A percentile compares a stretch with the other conserved stretches of the same genome.
Evolutionary conservation across 2,888 invertebrate species (phyloP).

Genomic region (Margaritifera margaritifera): DNA sequence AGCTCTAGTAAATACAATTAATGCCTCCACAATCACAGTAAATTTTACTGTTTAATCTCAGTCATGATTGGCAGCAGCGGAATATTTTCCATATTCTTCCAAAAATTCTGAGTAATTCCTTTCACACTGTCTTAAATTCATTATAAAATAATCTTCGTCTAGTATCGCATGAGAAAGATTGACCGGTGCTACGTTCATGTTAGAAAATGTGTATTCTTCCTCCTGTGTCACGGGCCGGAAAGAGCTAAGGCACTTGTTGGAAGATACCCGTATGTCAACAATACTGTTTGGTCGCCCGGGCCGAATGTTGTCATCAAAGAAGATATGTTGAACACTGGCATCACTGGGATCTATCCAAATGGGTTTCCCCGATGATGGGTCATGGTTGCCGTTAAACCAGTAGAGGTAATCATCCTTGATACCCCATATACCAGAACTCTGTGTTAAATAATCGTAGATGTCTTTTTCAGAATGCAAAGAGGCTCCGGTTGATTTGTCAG

Average conservation of each 20-base stretch:
- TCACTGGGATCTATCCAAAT: slow-evolving; percentile 29
- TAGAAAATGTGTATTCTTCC: slow-evolving; percentile 27
- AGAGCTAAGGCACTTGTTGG: slow-evolving; percentile 1
- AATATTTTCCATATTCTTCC: no score
- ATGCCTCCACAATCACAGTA: no score
- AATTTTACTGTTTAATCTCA: no score
- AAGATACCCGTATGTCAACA: slow-evolving; percentile 23
- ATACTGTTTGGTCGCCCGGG: slow-evolving; percentile 35
- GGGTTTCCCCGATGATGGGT: slow-evolving; percentile 31
- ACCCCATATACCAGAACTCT: slow-evolving; percentile 19
- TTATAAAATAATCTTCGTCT: slow-evolving; percentile 32
- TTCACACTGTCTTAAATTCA: slow-evolving; percentile 30
- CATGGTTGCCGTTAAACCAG: slow-evolving; percentile 28
- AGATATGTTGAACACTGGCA: slow-evolving; percentile 27
- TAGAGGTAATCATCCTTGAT: slow-evolving; percentile 23
- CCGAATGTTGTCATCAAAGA: slow-evolving; percentile 40
- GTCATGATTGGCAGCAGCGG: no score
- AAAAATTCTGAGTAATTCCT: slow-evolving; percentile 11
- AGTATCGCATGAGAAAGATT: slow-evolving; percentile 30
- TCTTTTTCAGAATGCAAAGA: slow-evolving; percentile 19
- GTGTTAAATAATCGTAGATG: slow-evolving; percentile 26
- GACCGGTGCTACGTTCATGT: slow-evolving; percentile 35
- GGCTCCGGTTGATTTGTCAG: not conserved
- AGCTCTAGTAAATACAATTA: no score
- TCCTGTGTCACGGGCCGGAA: slow-evolving; percentile 17